Evolutionary conservation across 37 sponge, comb jelly and placozoan genomes (phyloP).

Genomic region (Hexactinellida sp.): DNA sequence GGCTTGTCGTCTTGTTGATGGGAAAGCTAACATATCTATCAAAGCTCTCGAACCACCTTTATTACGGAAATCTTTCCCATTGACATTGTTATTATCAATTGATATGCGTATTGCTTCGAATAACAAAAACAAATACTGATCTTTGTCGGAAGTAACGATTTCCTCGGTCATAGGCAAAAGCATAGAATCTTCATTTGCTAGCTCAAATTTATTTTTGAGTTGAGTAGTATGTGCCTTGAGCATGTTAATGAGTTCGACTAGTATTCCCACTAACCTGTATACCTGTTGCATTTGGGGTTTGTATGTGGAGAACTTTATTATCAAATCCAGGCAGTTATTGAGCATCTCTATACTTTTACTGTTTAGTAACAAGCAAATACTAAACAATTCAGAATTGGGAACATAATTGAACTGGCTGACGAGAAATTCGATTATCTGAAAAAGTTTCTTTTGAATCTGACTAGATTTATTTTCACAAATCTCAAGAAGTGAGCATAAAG

Average conservation of each 20-base stretch:
- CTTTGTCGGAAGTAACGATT: not conserved
- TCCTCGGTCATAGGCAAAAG: not conserved
- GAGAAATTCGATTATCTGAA: not conserved
- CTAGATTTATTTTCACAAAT: not conserved
- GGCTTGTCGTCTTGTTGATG: constrained; percentile 41
- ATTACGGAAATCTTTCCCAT: constrained; percentile 52
- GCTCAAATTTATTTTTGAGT: not conserved
- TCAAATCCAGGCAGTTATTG: not conserved
- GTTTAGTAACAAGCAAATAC: not conserved
- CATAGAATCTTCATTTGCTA: not conserved
- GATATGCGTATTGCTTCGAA: not conserved
- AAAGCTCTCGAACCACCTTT: constrained; percentile 35
- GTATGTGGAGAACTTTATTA: not conserved
- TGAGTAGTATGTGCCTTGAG: not conserved
- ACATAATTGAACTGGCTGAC: not conserved
- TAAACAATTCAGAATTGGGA: not conserved
- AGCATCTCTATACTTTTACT: not conserved
- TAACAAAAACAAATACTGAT: not conserved
- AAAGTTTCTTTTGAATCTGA: not conserved
- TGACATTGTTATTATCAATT: constrained; percentile 30
- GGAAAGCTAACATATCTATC: constrained; percentile 38
- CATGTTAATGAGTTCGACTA: not conserved
- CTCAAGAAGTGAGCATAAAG: not conserved
- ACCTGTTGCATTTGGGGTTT: not conserved
- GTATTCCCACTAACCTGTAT: not conserved